phyloP scores from a whole-genome alignment of 2,113 vertebrate species.

The Grammomys dolichurus region DNA sequence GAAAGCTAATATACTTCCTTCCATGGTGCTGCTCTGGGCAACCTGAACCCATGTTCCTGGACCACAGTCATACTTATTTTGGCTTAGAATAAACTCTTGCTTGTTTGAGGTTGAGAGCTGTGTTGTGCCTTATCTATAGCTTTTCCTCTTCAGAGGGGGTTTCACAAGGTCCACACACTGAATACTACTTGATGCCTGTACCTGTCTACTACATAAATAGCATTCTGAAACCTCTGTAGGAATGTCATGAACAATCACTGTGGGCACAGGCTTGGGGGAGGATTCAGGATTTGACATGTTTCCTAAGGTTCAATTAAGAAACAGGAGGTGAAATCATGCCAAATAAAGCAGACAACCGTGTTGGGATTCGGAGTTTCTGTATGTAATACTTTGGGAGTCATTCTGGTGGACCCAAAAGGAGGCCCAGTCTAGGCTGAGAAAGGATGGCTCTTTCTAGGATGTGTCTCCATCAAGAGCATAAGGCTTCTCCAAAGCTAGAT shows the following conservation, averaged over 20 bases:
- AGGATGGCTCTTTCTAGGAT: neutral
- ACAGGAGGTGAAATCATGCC: neutral
- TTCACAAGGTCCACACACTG: neutral
- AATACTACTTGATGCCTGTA: neutral
- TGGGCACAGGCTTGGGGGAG: neutral
- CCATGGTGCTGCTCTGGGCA: neutral
- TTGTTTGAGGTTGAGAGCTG: neutral
- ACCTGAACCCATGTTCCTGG: neutral
- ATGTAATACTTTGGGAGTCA: neutral
- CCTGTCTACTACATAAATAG: neutral
- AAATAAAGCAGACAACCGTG: neutral
- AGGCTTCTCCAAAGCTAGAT: neutral
- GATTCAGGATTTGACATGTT: neutral
- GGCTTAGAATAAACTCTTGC: neutral
- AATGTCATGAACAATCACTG: neutral
- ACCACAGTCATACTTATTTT: neutral
- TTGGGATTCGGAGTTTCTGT: neutral
- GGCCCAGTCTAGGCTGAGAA: neutral
- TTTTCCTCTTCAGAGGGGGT: neutral
- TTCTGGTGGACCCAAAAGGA: neutral
- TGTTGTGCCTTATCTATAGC: neutral
- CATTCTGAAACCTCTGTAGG: neutral
- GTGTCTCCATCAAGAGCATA: neutral
- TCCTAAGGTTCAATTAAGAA: neutral
- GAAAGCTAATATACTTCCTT: neutral